Evolutionary conservation across 1,140 invertebrate species (phyloP), one percentile per base, ranked within the genome.

Genomic region (Melipona quadrifasciata): DNA sequence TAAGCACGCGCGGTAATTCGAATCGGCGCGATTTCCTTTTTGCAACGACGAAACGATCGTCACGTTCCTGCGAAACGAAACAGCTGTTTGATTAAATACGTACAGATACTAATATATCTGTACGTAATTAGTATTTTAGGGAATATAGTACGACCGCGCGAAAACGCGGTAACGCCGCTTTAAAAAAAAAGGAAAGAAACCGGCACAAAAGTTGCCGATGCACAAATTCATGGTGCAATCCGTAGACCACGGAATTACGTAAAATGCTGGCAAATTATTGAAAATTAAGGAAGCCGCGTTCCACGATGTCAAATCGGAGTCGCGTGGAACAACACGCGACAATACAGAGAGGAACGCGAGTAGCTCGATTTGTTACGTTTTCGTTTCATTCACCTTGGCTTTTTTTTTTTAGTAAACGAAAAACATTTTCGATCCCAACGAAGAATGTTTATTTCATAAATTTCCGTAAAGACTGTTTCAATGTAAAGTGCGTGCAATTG

Each of bases 201-300:
- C 1, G 31, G 31, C 39, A 2, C 21, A 11, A n/a, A 14, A 73
- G 64, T 74, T 74, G 31, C 31, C 4, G 27, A 17, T 16, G 16
- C 24, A 47, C 53, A 55, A 34, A 68, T 65, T 76, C 17, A 19
- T 14, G 5, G 51, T 70, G 65, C 1, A 47, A 65, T 34, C 24
- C 14, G 17, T 21, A 65, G 5, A 21, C 14, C 16, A 14, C 8
- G 1, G 58, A 51, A 67, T 84, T 84, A 84, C 57, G 58, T 84
- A 84, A 84, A 79, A n/a, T 47, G 24, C 19, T 17, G 39, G 55
- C 16, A 58, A 71, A 84, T 79, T 39, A 71, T 84, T 84, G 82
- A 71, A 84, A 79, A 84, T 84, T 72, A 84, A 84, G 76, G 82
- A 84, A 84, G 39, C 31, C 51, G 24, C 74, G 31, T 67, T 47